Percentiles rank a stretch among this genome's conserved stretches.
Conservation (phyloP, 1,140 invertebrate genomes). For the Zaprionus taronus region DNA sequence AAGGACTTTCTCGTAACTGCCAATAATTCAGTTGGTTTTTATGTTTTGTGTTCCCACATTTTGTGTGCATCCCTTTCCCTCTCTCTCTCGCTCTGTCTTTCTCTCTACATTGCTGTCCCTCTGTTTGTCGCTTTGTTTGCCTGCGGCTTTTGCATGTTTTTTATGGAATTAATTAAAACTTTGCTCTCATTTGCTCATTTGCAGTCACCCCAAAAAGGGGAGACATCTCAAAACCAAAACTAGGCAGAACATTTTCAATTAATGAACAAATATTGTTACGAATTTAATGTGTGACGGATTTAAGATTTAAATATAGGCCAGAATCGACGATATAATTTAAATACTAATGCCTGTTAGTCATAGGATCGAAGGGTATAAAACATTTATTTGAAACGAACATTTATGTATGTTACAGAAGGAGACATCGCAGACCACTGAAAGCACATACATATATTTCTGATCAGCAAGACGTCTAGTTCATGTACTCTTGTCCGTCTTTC, state of each 20-base stretch:
- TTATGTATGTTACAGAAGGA: too few species aligned
- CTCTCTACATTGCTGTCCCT: neutral
- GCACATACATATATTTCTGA: too few species aligned
- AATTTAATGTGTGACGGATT: neutral
- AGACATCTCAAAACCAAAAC: constrained; percentile 40
- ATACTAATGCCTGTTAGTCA: too few species aligned
- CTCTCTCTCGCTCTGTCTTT: constrained; percentile 13
- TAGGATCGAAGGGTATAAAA: too few species aligned
- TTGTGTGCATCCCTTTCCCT: constrained; percentile 32
- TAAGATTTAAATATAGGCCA: neutral
- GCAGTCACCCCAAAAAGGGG: constrained; percentile 27
- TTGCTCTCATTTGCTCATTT: constrained; percentile 58
- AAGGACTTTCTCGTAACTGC: constrained; percentile 64
- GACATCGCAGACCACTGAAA: too few species aligned
- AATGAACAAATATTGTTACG: constrained; percentile 1
- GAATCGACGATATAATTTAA: neutral
- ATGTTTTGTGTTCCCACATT: constrained; percentile 51
- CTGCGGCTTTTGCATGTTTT: constrained; percentile 74
- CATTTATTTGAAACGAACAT: too few species aligned
- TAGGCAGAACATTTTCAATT: constrained; percentile 15
- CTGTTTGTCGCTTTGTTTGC: constrained; percentile 63
- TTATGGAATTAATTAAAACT: constrained; percentile 82
- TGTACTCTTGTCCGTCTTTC: too few species aligned
- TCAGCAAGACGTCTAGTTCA: too few species aligned
- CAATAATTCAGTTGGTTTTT: constrained; percentile 72